Evolutionary conservation across 2,113 vertebrate genomes (phyloP).

Genomic region (Thunnus thynnus): DNA sequence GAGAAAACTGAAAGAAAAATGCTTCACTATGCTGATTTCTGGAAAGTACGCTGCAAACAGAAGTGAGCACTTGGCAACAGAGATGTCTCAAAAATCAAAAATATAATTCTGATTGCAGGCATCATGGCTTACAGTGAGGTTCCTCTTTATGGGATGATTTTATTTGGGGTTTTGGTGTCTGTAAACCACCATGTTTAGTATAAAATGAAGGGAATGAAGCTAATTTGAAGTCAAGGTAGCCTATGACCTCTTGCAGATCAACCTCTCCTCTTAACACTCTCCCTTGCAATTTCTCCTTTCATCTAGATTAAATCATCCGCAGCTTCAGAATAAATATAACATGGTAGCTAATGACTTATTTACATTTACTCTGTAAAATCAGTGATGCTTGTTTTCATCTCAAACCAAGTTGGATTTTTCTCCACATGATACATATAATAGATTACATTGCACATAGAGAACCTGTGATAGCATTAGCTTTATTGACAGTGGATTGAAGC

Average conservation of each 20-base stretch:
- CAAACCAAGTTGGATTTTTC: neutral
- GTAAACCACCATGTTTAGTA: neutral
- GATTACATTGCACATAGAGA: slow-evolving; percentile 56
- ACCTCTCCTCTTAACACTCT: neutral
- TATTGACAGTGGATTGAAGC: slow-evolving; percentile 71
- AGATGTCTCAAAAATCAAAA: neutral
- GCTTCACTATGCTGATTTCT: too few relatives aligned
- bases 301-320: neutral
- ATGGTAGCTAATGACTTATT: neutral
- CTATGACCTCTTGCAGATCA: neutral
- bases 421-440: slow-evolving; percentile 37
- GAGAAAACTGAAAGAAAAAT: too few relatives aligned
- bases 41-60: neutral
- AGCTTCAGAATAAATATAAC: neutral
- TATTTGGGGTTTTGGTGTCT: neutral
- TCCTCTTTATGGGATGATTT: neutral
- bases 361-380: slow-evolving; percentile 3
- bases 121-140: neutral
- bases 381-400: slow-evolving; percentile 8
- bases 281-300: neutral
- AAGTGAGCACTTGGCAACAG: neutral
- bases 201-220: neutral
- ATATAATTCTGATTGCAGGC: neutral
- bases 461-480: slow-evolving; percentile 69
- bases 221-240: slow-evolving; percentile 38